phyloP scores from a whole-genome alignment of 2,888 invertebrate species.

The Eupithecia exiguata region DNA sequence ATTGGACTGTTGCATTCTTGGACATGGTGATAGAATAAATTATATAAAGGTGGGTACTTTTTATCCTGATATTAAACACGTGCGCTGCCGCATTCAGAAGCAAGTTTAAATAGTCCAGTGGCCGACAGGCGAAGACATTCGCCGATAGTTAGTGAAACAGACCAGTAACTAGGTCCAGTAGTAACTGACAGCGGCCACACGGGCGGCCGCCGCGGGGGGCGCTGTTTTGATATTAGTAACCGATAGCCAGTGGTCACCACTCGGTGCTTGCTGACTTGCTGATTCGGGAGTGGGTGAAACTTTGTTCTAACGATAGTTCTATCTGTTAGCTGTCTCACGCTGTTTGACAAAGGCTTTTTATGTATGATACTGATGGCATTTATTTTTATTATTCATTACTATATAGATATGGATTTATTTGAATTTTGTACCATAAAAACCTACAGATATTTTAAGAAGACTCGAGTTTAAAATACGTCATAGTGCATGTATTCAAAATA shows the following conservation, averaged over 20 bases:
- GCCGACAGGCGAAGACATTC: too few relatives aligned
- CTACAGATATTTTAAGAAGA: too few relatives aligned
- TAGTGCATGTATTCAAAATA: too few relatives aligned
- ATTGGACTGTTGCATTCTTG: too few relatives aligned
- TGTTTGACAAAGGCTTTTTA: neutral
- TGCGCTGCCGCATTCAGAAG: neutral
- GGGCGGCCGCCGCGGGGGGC: constrained; percentile 24
- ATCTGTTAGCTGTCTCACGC: neutral
- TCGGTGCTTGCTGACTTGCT: neutral
- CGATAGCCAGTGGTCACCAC: constrained; percentile 17
- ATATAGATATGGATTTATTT: too few relatives aligned
- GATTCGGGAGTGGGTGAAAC: neutral
- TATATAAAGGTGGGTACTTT: too few relatives aligned
- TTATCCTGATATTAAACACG: neutral
- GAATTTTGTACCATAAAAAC: too few relatives aligned
- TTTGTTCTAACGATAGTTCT: neutral
- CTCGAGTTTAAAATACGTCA: too few relatives aligned
- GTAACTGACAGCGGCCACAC: constrained; percentile 23
- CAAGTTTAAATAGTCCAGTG: neutral
- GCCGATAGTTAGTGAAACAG: constrained; percentile 1
- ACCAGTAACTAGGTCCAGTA: constrained; percentile 18
- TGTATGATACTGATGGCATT: too few relatives aligned
- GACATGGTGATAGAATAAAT: too few relatives aligned
- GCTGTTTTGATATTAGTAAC: constrained; percentile 31
- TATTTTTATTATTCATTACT: too few relatives aligned